These are phyloP conservation scores for Endotricha flammealis DNA, from an alignment of 2,888 invertebrate genomes.

Conservation along the genomic window DNA sequence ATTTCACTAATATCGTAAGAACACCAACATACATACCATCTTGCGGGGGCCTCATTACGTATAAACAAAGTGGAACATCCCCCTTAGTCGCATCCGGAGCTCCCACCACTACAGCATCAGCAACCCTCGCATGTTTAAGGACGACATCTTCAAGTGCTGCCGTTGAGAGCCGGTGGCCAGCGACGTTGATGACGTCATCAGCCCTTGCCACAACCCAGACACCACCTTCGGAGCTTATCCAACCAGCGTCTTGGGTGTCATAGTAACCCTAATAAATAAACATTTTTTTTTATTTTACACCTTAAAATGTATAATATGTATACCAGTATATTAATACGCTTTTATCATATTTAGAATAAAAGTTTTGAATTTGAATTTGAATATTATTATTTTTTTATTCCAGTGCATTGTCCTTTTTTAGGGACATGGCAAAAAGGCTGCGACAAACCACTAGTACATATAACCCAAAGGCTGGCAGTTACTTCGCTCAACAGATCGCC, in stretches of 20 bases:
- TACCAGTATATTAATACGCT: too few relatives aligned
- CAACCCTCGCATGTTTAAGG: slow-evolving; percentile 89
- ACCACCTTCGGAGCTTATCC: slow-evolving; percentile 88
- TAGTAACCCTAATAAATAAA: slow-evolving; percentile 93
- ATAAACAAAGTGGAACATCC: slow-evolving; percentile 92
- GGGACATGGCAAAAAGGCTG: too few relatives aligned
- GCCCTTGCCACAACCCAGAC: slow-evolving; percentile 93
- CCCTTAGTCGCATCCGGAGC: slow-evolving; percentile 94
- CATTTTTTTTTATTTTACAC: too few relatives aligned
- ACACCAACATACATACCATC: slow-evolving; percentile 56
- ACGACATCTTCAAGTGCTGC: slow-evolving; percentile 94
- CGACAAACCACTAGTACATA: too few relatives aligned
- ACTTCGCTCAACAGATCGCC: too few relatives aligned
- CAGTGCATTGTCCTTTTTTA: too few relatives aligned
- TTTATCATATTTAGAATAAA: too few relatives aligned
- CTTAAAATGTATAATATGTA: too few relatives aligned
- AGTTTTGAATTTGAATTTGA: too few relatives aligned
- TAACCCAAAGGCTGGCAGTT: too few relatives aligned
- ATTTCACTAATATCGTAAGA: too few relatives aligned
- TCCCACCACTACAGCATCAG: slow-evolving; percentile 93
- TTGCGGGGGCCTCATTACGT: slow-evolving; percentile 83
- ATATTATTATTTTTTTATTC: too few relatives aligned
- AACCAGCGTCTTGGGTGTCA: slow-evolving; percentile 97
- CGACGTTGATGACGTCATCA: slow-evolving; percentile 97
- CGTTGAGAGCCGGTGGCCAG: slow-evolving; percentile 94